Evolutionary conservation across 2,797 vertebrate species (phyloP).

Genomic region (Enteromius radiatus): DNA sequence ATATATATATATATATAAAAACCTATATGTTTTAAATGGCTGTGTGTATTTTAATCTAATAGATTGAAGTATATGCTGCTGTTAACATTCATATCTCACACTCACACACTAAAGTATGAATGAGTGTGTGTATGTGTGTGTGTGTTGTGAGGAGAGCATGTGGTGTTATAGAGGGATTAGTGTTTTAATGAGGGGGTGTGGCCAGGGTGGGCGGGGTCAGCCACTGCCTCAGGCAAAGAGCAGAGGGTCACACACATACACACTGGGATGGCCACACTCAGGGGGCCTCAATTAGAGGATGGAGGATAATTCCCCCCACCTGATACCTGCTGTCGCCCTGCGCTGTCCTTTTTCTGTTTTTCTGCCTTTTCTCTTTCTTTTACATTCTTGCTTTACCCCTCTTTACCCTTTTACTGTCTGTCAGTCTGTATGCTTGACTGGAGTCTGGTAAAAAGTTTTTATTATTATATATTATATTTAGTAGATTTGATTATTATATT

Average conservation of each 20-base stretch:
- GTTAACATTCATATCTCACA: conserved; percentile 39
- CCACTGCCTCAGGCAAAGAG: conserved; percentile 81
- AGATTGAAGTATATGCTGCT: conserved; percentile 8
- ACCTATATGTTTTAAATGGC: not conserved
- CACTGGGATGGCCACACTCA: conserved; percentile 56
- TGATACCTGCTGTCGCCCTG: conserved; percentile 60
- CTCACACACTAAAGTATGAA: conserved; percentile 25
- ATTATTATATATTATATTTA: no score
- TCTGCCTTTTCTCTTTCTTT: conserved; percentile 23
- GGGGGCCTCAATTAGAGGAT: conserved; percentile 62
- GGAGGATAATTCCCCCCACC: conserved; percentile 63
- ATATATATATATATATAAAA: no score
- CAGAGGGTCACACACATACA: conserved; percentile 80
- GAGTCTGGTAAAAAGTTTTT: no score
- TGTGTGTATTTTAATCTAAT: not conserved
- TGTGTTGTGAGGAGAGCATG: conserved; percentile 60
- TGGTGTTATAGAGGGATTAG: conserved; percentile 69
- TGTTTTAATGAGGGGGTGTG: conserved; percentile 83
- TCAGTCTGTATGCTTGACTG: not conserved
- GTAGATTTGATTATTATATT: not conserved
- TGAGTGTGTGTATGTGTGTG: conserved; percentile 52
- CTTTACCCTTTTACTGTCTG: conserved; percentile 17
- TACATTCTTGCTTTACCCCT: conserved; percentile 29
- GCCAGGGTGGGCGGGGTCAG: conserved; percentile 83
- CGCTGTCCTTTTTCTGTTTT: conserved; percentile 40